Conservation (phyloP, 2,113 vertebrate genomes). For the Pleuronectes platessa region DNA sequence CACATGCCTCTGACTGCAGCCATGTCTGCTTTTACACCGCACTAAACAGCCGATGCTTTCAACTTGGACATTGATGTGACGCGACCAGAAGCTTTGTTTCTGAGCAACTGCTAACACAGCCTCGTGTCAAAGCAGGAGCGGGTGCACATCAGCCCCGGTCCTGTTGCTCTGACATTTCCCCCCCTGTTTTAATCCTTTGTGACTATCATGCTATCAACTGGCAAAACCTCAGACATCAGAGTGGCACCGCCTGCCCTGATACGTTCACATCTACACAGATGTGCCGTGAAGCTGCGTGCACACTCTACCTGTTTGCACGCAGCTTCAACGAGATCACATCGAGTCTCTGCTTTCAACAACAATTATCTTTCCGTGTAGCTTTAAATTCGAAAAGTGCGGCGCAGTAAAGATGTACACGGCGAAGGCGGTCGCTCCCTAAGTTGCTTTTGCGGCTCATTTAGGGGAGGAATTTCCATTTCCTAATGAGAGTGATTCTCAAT, state of each 20-base stretch:
- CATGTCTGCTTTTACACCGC: slow-evolving; percentile 9
- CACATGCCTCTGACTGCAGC: slow-evolving; percentile 10
- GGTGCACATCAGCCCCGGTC: slow-evolving; percentile 3
- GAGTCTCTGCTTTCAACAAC: slow-evolving; percentile 17
- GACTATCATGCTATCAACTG: background rate
- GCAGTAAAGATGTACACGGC: slow-evolving; percentile 30
- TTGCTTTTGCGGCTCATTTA: slow-evolving; percentile 64
- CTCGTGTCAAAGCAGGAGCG: background rate
- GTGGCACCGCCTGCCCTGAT: slow-evolving; percentile 9
- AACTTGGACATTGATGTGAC: slow-evolving; percentile 22
- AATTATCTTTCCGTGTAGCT: slow-evolving; percentile 15
- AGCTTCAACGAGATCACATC: slow-evolving; percentile 14
- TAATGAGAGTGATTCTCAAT: slow-evolving; percentile 73
- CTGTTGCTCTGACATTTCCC: slow-evolving; percentile 18
- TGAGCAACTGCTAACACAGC: background rate
- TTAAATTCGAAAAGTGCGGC: slow-evolving; percentile 36
- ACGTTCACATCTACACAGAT: slow-evolving; percentile 1
- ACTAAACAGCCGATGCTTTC: slow-evolving; percentile 31
- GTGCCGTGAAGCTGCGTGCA: background rate
- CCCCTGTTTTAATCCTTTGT: background rate
- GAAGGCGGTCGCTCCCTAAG: slow-evolving; percentile 16
- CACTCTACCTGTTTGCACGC: background rate
- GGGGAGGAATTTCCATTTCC: slow-evolving; percentile 62
- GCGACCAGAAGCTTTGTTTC: slow-evolving; percentile 4
- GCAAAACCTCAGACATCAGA: slow-evolving; percentile 5